Conservation (phyloP, 2,797 vertebrate species). For the Serranus cabrilla region DNA sequence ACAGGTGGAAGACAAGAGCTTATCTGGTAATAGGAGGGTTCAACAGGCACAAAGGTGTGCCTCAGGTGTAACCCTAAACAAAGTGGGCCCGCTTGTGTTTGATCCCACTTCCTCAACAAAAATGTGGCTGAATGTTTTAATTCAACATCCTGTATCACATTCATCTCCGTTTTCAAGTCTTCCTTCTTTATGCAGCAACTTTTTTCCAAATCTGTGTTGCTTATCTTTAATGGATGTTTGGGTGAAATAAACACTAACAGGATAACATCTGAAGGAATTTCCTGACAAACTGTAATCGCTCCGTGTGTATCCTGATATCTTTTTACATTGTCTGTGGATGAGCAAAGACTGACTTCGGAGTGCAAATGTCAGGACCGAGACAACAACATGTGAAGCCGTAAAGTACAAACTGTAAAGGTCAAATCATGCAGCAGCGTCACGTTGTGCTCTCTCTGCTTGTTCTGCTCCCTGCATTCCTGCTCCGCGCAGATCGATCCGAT, state of each 20-base stretch:
- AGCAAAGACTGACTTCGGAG: conserved; percentile 48
- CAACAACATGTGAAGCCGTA: conserved; percentile 40
- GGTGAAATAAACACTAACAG: conserved; percentile 63
- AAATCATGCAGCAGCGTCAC: conserved; percentile 53
- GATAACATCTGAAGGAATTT: conserved; percentile 80
- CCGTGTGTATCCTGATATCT: conserved; percentile 31
- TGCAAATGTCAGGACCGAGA: conserved; percentile 54
- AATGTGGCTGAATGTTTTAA: conserved; percentile 41
- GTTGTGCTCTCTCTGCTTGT: conserved; percentile 47
- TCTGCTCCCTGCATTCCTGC: conserved; percentile 78
- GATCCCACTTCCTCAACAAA: conserved; percentile 60
- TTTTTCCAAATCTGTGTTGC: conserved; percentile 40
- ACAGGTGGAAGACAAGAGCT: conserved; percentile 67
- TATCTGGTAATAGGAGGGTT: conserved; percentile 70
- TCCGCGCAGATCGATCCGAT: conserved; percentile 77
- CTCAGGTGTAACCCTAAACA: conserved; percentile 59
- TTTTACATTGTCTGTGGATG: conserved; percentile 30
- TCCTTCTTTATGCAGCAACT: conserved; percentile 23
- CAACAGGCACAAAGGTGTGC: conserved; percentile 53
- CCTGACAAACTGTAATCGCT: conserved; percentile 54
- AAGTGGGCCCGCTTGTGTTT: conserved; percentile 55
- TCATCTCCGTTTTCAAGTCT: conserved; percentile 21
- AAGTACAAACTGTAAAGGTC: conserved; percentile 65
- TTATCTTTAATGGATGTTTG: conserved; percentile 59
- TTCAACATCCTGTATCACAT: conserved; percentile 30